Conservation (phyloP, 1,140 invertebrate species). For the Conus ventricosus region DNA sequence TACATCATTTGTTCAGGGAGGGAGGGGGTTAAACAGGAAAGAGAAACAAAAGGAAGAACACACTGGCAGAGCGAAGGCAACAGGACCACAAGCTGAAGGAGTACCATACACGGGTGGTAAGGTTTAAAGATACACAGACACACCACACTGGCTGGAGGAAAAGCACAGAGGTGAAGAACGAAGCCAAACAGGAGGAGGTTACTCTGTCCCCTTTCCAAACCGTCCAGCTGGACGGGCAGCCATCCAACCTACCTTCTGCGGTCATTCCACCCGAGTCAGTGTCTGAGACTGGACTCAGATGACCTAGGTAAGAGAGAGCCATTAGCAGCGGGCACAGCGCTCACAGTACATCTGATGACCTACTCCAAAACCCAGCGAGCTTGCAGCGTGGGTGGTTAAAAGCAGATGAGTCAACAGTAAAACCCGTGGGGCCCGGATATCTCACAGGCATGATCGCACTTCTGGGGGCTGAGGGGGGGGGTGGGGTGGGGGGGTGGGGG, state of each 20-base stretch:
- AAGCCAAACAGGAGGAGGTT: background rate
- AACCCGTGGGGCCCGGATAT: too few species aligned
- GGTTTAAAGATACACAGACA: background rate
- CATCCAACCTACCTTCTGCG: conserved; percentile 11
- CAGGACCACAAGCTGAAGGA: too few species aligned
- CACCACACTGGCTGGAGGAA: background rate
- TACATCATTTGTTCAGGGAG: background rate
- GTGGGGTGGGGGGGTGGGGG: too few species aligned
- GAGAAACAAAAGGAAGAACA: background rate
- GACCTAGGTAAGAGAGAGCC: conserved; percentile 16
- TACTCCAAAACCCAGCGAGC: background rate
- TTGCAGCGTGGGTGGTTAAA: too few species aligned
- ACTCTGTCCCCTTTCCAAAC: background rate
- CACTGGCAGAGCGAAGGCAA: background rate
- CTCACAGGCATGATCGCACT: too few species aligned
- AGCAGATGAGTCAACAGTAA: too few species aligned
- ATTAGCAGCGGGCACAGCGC: background rate
- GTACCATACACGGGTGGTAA: too few species aligned
- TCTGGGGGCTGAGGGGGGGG: too few species aligned
- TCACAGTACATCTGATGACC: background rate
- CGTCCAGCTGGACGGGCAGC: background rate
- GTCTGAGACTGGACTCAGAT: conserved; percentile 11
- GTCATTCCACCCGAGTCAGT: conserved; percentile 9
- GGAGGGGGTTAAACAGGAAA: background rate
- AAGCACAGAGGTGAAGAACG: background rate